phyloP scores from a whole-genome alignment of 1,140 invertebrate species.

The Bombus impatiens region DNA sequence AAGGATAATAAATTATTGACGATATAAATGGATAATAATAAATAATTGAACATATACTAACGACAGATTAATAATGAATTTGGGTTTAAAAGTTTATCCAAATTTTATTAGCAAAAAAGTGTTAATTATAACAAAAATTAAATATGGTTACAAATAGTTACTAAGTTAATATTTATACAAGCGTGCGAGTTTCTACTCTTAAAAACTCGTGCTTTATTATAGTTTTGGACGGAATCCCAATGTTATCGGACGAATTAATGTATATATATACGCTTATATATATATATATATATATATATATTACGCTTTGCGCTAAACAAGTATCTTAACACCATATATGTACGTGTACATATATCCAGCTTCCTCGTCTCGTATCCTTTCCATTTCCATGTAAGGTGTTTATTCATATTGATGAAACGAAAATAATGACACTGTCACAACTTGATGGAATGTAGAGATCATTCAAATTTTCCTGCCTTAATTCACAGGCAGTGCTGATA shows the following conservation, averaged over 20 bases:
- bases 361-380: not conserved
- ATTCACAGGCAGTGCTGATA: slow-evolving; percentile 91
- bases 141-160: not conserved
- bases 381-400: not conserved
- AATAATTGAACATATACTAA: not conserved
- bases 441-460: not conserved
- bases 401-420: not conserved
- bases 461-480: slow-evolving; percentile 28
- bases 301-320: not conserved
- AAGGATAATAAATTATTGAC: not conserved
- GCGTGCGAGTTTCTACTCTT: not conserved
- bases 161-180: no score
- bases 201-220: not conserved
- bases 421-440: not conserved
- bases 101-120: slow-evolving; percentile 10
- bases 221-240: slow-evolving; percentile 14
- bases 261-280: not conserved
- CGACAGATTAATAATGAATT: no score
- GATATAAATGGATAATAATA: not conserved
- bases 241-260: not conserved
- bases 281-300: not conserved
- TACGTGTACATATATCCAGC: not conserved
- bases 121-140: slow-evolving; percentile 7
- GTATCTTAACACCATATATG: not conserved
- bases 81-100: not conserved